Base-by-base conservation (phyloP, 1,140 invertebrate species). In the Luehdorfia chinensis region DNA sequence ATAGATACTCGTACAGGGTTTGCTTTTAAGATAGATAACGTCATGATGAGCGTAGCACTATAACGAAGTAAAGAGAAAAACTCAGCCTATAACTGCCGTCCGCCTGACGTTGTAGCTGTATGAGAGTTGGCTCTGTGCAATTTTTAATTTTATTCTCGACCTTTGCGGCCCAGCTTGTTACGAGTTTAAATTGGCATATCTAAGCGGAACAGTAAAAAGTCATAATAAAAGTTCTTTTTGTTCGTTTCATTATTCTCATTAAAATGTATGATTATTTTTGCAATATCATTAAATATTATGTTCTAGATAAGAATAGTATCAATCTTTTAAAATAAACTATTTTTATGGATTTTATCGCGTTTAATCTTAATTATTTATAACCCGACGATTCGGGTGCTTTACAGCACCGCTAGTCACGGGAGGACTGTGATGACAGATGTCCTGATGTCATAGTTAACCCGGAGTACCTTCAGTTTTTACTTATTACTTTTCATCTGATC, bases 141-240 rank as follows among this genome's bases (percentile, higher is more conserved):
- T 43, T 43, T 43, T 43, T 43, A 43, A 43, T 43, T 43, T 43
- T 43, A 30, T 43, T 43, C 39, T 43, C 39, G 39, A 8, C 39
- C 14, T 25, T 43, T 18, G 39, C 39, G 39, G 27, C 39, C 27
- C 11, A 11, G 39, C 39, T 43, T 43, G 39, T 43, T 43, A 43
- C 39, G 30, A 43, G 14, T 43, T 43, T 43, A 43, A 43, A 43
- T 43, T 43, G 39, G 39, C 39, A 43, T 16, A 28, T 43, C 39
- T 18, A 43, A 30, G 39, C 28, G 39, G 13, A 18, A 30, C 30
- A 9, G 39, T 27, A 15, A 16, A 13, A 27, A 4, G 13, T 13
- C 7, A 28, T 43, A 43, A 25, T 23, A 12, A 2, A 39, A 39
- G 9, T 25, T 25, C 11, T 13, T 41, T 13, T 6, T 8, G 21